Percentiles rank a stretch among this genome's conserved stretches.
These are phyloP conservation scores for Merluccius polli DNA, from an alignment of 2,797 vertebrate genomes.

Conservation along the genomic window DNA sequence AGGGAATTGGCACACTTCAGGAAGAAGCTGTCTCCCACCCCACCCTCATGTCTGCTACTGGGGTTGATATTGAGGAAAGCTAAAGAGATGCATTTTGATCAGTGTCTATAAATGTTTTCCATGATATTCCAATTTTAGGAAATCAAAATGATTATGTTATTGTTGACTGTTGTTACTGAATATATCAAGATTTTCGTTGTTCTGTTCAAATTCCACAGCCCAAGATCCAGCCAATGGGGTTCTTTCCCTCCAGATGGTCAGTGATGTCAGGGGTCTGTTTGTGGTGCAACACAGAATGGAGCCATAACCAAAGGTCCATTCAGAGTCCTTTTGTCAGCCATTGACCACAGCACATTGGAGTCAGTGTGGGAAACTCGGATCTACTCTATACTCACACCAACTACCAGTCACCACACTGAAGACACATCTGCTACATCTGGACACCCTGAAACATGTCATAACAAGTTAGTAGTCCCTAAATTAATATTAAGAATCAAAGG, in stretches of 20 bases:
- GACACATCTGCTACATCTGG: slow-evolving; percentile 32
- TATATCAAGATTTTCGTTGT: not conserved
- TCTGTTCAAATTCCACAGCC: not conserved
- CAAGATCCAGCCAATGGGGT: slow-evolving; percentile 1
- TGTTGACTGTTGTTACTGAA: not conserved
- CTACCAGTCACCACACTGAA: slow-evolving; percentile 17
- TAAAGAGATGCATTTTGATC: not conserved
- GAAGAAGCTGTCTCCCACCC: not conserved
- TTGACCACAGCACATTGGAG: slow-evolving; percentile 41
- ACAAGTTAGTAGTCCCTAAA: not conserved
- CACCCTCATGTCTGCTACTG: not conserved
- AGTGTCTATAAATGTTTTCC: not conserved
- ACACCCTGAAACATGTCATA: not conserved
- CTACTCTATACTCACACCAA: slow-evolving; percentile 33
- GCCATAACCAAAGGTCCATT: slow-evolving; percentile 1
- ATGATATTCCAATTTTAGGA: not conserved
- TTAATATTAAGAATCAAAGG: not conserved
- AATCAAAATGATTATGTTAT: not conserved
- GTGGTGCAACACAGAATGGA: not conserved
- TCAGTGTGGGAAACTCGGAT: slow-evolving; percentile 59
- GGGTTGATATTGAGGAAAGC: not conserved
- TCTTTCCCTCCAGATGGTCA: slow-evolving; percentile 16
- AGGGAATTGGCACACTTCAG: slow-evolving; percentile 43
- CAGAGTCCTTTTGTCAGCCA: slow-evolving; percentile 16
- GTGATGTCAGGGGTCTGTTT: slow-evolving; percentile 2